Conservation (phyloP, 2,888 invertebrate species). For the Agrotis exclamationis region DNA sequence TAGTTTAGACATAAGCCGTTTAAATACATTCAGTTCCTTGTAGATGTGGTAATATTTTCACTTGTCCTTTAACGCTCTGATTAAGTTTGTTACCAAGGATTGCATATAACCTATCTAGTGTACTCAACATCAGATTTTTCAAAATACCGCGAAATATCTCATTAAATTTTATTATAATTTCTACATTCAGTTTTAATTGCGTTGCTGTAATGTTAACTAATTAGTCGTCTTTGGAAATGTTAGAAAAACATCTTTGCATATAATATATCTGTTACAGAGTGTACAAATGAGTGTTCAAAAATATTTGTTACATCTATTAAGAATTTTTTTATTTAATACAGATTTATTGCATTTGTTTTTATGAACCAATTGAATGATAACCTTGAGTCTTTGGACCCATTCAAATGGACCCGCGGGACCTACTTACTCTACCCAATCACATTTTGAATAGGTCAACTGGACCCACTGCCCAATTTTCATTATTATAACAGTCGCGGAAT, state of each 20-base stretch:
- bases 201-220: constrained; percentile 50
- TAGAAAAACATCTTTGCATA: constrained; percentile 23
- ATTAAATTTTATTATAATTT: constrained; percentile 65
- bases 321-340: background rate
- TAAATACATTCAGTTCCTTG: constrained; percentile 64
- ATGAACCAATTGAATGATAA: background rate
- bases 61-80: constrained; percentile 84
- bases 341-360: background rate
- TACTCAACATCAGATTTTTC: constrained; percentile 73
- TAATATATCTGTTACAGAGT: constrained; percentile 1
- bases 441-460: too few species aligned
- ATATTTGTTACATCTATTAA: background rate
- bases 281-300: constrained; percentile 2
- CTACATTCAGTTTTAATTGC: constrained; percentile 55
- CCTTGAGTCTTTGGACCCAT: too few species aligned
- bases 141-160: constrained; percentile 75
- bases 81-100: constrained; percentile 82
- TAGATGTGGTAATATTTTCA: constrained; percentile 65
- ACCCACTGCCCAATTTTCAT: too few species aligned
- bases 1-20: constrained; percentile 50
- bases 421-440: too few species aligned
- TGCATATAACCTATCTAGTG: constrained; percentile 70
- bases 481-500: too few species aligned
- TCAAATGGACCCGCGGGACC: too few species aligned
- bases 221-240: constrained; percentile 52